phyloP scores from a whole-genome alignment of 1,140 invertebrate species.

The Anadara kagoshimensis region DNA sequence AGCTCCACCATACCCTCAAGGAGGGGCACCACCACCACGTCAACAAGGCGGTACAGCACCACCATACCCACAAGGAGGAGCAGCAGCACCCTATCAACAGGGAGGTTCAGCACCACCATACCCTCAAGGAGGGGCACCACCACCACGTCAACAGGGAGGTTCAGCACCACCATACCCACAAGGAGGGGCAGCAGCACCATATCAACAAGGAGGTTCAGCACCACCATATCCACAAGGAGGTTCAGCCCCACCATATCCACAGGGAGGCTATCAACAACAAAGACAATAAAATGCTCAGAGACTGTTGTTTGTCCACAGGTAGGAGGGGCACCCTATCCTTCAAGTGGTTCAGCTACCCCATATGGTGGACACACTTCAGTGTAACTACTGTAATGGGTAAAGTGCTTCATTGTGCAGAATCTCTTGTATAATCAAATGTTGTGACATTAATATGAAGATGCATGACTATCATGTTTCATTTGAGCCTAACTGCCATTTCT shows the following conservation, averaged over 20 bases:
- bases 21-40: not conserved
- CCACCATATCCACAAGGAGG: not conserved
- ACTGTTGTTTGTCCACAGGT: no score
- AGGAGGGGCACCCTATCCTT: no score
- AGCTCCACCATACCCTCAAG: conserved; percentile 6
- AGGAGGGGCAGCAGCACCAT: not conserved
- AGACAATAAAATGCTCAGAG: no score
- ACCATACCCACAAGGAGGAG: not conserved
- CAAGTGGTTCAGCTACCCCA: no score
- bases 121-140: not conserved
- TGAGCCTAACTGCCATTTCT: no score
- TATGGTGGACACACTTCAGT: no score
- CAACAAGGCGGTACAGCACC: not conserved
- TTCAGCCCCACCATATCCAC: conserved; percentile 9
- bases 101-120: not conserved
- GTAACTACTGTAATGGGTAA: no score
- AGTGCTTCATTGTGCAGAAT: no score
- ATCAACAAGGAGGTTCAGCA: not conserved
- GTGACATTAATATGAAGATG: no score
- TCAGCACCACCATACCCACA: not conserved
- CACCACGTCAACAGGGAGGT: not conserved
- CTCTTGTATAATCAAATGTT: no score
- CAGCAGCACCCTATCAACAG: not conserved
- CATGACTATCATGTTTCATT: no score
- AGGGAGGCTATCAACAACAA: not conserved